These are phyloP conservation scores for Sander vitreus DNA, from an alignment of 2,113 vertebrate species.

Conservation along the genomic window DNA sequence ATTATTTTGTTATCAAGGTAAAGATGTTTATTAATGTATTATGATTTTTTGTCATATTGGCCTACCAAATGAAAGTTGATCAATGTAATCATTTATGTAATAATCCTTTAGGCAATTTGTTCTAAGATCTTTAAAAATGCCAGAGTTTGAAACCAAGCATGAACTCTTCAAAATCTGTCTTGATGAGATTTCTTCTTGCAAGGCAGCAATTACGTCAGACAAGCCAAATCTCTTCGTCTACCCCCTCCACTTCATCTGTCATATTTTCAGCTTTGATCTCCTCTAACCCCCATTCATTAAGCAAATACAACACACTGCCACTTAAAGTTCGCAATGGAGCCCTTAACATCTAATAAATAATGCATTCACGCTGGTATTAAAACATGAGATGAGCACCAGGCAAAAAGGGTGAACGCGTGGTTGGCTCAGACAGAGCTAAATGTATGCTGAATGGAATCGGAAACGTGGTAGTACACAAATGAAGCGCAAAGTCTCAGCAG, in stretches of 20 bases:
- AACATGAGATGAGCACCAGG: conserved; percentile 64
- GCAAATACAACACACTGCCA: conserved; percentile 78
- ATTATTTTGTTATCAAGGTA: background rate
- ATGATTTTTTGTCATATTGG: background rate
- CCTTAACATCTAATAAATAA: conserved; percentile 81
- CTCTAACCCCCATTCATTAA: conserved; percentile 76
- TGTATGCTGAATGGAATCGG: conserved; percentile 57
- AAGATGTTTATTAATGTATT: background rate
- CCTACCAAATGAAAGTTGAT: background rate
- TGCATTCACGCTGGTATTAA: conserved; percentile 69
- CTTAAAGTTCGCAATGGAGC: conserved; percentile 76
- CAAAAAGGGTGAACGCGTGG: conserved; percentile 45
- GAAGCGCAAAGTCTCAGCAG: conserved; percentile 32
- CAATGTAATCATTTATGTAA: background rate
- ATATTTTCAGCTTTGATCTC: conserved; percentile 80
- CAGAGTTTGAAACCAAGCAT: conserved; percentile 46
- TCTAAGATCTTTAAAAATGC: conserved; percentile 28
- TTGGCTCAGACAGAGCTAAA: conserved; percentile 40
- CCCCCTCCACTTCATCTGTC: conserved; percentile 67
- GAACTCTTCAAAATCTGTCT: conserved; percentile 65
- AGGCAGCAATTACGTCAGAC: conserved; percentile 77
- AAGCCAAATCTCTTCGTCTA: conserved; percentile 65
- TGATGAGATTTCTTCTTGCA: conserved; percentile 60
- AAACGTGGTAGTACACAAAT: conserved; percentile 55
- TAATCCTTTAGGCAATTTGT: background rate